Conservation (phyloP, 64 coral and sea anemone genomes). For the Actinia equina region DNA sequence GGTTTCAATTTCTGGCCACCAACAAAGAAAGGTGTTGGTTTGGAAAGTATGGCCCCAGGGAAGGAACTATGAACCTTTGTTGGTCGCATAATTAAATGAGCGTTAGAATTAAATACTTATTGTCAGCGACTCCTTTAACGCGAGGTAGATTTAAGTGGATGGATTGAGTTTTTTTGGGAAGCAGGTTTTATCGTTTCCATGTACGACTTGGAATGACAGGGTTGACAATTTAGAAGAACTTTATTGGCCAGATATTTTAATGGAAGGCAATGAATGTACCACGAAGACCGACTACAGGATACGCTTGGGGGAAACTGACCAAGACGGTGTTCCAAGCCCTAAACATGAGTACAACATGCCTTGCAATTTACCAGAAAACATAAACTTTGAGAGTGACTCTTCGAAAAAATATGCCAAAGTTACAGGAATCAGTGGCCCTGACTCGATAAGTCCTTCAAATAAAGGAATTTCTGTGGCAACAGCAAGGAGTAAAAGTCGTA, state of each 20-base stretch:
- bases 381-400: not conserved
- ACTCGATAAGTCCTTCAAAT: too few species aligned
- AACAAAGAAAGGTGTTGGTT: not conserved
- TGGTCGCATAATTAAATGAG: not conserved
- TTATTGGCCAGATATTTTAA: not conserved
- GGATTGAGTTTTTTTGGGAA: too few species aligned
- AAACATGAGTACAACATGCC: not conserved
- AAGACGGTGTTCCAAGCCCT: not conserved
- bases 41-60: not conserved
- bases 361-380: not conserved
- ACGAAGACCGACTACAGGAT: not conserved
- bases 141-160: too few species aligned
- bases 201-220: not conserved
- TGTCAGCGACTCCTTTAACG: too few species aligned
- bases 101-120: not conserved
- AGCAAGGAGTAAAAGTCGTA: not conserved
- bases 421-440: not conserved
- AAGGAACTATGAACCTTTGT: not conserved
- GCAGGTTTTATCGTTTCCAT: not conserved
- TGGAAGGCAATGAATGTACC: not conserved
- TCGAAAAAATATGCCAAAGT: not conserved
- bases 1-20: too few species aligned
- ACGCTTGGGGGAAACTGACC: not conserved
- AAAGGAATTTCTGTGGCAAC: not conserved
- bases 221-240: not conserved